A percentile compares a stretch with the other conserved stretches of the same genome.
phyloP scores from a whole-genome alignment of 92 coral and sea anemone species.

The Umimayanthus chanpuru region DNA sequence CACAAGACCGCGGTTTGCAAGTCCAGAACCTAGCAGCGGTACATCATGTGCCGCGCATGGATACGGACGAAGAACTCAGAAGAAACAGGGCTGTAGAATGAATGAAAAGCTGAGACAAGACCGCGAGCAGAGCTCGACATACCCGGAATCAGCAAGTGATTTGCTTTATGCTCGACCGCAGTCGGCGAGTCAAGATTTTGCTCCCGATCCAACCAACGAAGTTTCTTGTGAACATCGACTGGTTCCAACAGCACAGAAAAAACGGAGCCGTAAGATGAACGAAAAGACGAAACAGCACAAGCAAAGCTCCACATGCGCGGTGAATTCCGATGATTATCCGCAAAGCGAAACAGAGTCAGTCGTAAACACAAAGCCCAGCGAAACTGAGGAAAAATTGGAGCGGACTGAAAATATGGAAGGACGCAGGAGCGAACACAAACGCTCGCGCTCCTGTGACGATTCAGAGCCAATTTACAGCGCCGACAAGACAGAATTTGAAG shows the following conservation, averaged over 20 bases:
- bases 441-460: no score
- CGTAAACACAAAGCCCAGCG: not conserved
- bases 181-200: no score
- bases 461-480: not conserved
- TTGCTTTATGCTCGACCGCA: no score
- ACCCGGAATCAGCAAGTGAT: not conserved
- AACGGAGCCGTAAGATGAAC: not conserved
- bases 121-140: not conserved
- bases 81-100: not conserved
- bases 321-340: no score
- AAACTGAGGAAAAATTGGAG: not conserved
- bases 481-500: not conserved
- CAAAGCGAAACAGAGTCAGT: not conserved
- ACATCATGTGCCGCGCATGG: not conserved
- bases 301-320: not conserved
- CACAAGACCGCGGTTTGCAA: no score
- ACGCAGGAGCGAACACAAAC: not conserved
- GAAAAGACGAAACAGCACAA: not conserved
- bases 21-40: no score
- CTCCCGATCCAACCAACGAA: not conserved
- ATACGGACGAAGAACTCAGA: not conserved
- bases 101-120: not conserved
- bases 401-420: not conserved
- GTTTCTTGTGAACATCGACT: not conserved
- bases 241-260: not conserved